Percentiles rank a stretch among this genome's conserved stretches.
phyloP scores from a whole-genome alignment of 1,140 invertebrate species.

The Zeugodacus cucurbitae region DNA sequence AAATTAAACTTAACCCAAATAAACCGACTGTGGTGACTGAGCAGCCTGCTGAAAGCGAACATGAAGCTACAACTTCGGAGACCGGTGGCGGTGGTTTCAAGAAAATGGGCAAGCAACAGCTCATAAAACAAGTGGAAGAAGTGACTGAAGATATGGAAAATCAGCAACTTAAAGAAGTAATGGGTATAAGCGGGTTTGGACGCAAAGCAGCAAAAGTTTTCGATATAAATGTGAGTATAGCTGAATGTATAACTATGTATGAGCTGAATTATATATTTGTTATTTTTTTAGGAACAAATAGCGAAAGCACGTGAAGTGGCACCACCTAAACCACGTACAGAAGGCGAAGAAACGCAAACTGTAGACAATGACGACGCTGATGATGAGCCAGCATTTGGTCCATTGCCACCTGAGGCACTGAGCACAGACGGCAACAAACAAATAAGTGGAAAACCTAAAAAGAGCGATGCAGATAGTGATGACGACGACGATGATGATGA shows the following conservation, averaged over 20 bases:
- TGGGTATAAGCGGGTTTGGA: conserved; percentile 82
- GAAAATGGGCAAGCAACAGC: conserved; percentile 70
- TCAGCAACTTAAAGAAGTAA: conserved; percentile 75
- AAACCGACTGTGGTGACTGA: conserved; percentile 49
- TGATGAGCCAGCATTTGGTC: conserved; percentile 55
- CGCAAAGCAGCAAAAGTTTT: conserved; percentile 83
- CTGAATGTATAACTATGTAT: conserved; percentile 11
- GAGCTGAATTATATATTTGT: neutral
- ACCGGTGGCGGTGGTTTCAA: conserved; percentile 70
- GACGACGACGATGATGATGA: conserved; percentile 51
- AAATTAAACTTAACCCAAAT: conserved; percentile 69
- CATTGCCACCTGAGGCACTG: conserved; percentile 47
- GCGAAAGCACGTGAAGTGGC: conserved; percentile 55
- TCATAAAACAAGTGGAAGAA: conserved; percentile 72
- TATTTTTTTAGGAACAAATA: conserved; percentile 52
- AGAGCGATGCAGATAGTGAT: conserved; percentile 40
- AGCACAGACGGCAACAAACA: neutral
- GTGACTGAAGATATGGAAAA: conserved; percentile 77
- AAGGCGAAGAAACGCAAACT: neutral
- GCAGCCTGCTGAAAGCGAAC: conserved; percentile 47
- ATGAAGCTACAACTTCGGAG: conserved; percentile 38
- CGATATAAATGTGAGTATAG: conserved; percentile 71
- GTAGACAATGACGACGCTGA: conserved; percentile 49
- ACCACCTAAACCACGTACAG: conserved; percentile 24
- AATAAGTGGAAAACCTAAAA: conserved; percentile 22